These are phyloP conservation scores for Ormyrus thymus DNA, from an alignment of 2,888 invertebrate genomes.

Conservation along the genomic window DNA sequence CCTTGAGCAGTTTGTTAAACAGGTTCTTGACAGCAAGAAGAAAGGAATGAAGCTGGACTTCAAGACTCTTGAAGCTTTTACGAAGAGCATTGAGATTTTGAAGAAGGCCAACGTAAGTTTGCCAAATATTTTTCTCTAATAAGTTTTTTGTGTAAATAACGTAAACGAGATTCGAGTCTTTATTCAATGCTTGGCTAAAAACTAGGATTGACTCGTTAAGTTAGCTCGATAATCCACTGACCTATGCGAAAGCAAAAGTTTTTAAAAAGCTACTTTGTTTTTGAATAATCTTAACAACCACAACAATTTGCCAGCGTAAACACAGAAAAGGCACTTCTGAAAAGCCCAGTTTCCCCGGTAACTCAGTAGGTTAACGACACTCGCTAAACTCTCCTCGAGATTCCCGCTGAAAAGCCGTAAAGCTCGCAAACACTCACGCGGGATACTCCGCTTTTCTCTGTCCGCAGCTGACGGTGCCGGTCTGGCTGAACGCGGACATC, in stretches of 20 bases:
- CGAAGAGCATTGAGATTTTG: constrained; percentile 77
- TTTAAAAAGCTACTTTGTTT: too few species aligned
- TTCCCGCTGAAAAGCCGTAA: too few species aligned
- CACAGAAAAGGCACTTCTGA: not conserved
- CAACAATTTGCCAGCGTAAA: not conserved
- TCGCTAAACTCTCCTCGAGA: too few species aligned
- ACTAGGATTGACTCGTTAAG: not conserved
- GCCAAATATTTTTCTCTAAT: too few species aligned
- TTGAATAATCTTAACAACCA: too few species aligned
- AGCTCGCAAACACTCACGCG: too few species aligned
- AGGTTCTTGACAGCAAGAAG: constrained; percentile 76
- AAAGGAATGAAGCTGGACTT: constrained; percentile 94
- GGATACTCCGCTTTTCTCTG: not conserved
- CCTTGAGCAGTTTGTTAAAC: constrained; percentile 82
- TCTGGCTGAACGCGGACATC: constrained; percentile 94
- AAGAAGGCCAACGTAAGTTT: constrained; percentile 59
- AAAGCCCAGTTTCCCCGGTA: not conserved
- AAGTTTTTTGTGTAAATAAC: too few species aligned
- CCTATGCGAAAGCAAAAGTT: too few species aligned
- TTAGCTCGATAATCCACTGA: too few species aligned
- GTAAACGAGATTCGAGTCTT: constrained; percentile 70
- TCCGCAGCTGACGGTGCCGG: constrained; percentile 81
- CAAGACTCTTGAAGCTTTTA: constrained; percentile 85
- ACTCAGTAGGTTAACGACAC: constrained; percentile 6
- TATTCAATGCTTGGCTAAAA: not conserved